Percentiles rank a stretch among this genome's conserved stretches.
Conservation (phyloP, 2,888 invertebrate species). For the Phymatocera aterrima region DNA sequence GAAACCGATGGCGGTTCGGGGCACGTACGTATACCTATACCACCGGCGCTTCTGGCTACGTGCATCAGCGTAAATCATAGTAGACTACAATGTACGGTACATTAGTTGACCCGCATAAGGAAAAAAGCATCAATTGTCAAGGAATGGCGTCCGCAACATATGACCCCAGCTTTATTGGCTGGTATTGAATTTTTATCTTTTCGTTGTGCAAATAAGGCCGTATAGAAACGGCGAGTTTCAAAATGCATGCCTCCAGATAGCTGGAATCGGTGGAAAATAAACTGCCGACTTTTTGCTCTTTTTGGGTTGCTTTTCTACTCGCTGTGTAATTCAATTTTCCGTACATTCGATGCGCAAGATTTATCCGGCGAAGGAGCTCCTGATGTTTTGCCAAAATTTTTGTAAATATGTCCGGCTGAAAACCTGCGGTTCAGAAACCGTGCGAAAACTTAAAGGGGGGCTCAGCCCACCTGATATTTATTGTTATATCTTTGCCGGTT, state of each 20-base stretch:
- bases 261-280: slow-evolving; percentile 43
- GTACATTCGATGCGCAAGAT: not conserved
- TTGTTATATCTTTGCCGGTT: slow-evolving; percentile 42
- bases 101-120: slow-evolving; percentile 41
- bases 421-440: not conserved
- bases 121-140: slow-evolving; percentile 42
- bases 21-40: not conserved
- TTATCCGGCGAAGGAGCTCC: not conserved
- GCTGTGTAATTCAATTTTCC: not conserved
- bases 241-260: slow-evolving; percentile 64
- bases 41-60: not conserved
- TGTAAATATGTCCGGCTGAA: slow-evolving; percentile 10
- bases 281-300: not conserved
- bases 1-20: not conserved
- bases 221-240: slow-evolving; percentile 56
- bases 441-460: slow-evolving; percentile 20
- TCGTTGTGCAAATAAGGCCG: slow-evolving; percentile 64
- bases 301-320: no score
- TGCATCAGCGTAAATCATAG: slow-evolving; percentile 41
- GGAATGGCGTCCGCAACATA: slow-evolving; percentile 47
- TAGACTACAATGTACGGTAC: slow-evolving; percentile 44
- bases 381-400: not conserved
- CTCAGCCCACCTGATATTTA: slow-evolving; percentile 36
- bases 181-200: slow-evolving; percentile 70
- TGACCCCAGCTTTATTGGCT: slow-evolving; percentile 62